phyloP scores from a whole-genome alignment of 2,797 vertebrate species.

The Nothura maculosa region DNA sequence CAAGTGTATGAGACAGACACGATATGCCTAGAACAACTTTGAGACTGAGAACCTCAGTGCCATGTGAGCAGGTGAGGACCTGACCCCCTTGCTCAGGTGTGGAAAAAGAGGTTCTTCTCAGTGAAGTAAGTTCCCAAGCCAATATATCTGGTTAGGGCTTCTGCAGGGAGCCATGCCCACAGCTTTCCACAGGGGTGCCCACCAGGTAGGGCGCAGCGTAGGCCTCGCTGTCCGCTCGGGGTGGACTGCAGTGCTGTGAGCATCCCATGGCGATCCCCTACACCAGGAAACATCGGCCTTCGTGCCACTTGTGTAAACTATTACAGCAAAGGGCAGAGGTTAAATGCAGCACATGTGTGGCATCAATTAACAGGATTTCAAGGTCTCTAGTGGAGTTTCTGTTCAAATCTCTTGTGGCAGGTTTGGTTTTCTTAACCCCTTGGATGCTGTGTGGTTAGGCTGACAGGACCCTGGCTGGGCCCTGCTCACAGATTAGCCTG shows the following conservation, averaged over 20 bases:
- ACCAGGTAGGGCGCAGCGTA: neutral
- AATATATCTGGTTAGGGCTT: fast-evolving
- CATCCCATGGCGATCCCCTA: neutral
- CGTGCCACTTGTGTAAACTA: conserved; percentile 72
- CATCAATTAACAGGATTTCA: conserved; percentile 77
- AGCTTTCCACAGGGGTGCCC: too few species aligned
- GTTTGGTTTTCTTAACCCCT: conserved; percentile 72
- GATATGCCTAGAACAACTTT: fast-evolving
- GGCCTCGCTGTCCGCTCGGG: neutral
- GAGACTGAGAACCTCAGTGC: neutral
- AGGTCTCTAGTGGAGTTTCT: conserved; percentile 65
- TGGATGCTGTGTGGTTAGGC: neutral
- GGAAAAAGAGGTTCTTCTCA: neutral
- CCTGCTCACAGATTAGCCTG: neutral
- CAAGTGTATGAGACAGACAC: neutral
- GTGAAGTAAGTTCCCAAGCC: neutral
- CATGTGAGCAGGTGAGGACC: fast-evolving
- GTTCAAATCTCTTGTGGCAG: conserved; percentile 59
- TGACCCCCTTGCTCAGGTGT: neutral
- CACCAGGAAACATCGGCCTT: conserved; percentile 22
- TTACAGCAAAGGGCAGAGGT: conserved; percentile 74
- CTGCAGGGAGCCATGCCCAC: neutral
- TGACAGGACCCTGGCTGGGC: neutral
- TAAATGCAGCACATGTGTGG: conserved; percentile 79
- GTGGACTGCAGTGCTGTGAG: neutral